A percentile compares a stretch with the other conserved stretches of the same genome.
Conservation (phyloP, 1,140 invertebrate species). For the Drosophila takahashii region DNA sequence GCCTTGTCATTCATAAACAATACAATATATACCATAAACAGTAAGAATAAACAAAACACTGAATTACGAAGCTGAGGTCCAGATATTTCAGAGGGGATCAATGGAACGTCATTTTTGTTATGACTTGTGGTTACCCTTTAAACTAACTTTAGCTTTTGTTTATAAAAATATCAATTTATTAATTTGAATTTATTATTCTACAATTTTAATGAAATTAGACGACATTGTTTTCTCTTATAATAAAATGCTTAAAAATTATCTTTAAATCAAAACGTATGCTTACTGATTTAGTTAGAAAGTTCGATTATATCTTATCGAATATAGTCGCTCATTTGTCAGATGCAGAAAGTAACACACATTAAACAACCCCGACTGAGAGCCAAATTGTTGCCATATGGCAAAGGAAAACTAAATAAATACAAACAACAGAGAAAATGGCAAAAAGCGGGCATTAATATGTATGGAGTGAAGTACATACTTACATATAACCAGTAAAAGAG, state of each 20-base stretch:
- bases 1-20: slow-evolving; percentile 43
- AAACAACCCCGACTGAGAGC: slow-evolving; percentile 1
- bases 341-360: slow-evolving; percentile 12
- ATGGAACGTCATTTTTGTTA: neutral
- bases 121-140: neutral
- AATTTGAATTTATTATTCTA: no score
- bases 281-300: no score
- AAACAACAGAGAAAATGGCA: slow-evolving; percentile 28
- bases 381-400: slow-evolving; percentile 33
- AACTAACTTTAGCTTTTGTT: no score
- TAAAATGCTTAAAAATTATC: neutral
- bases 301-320: slow-evolving; percentile 18
- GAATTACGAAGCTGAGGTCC: slow-evolving; percentile 7
- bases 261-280: neutral
- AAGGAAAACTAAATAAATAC: slow-evolving; percentile 32
- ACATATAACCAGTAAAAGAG: slow-evolving; percentile 26
- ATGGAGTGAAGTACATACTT: slow-evolving; percentile 2
- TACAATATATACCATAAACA: slow-evolving; percentile 34
- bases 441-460: slow-evolving; percentile 26
- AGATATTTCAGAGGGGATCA: slow-evolving; percentile 11
- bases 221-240: no score
- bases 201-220: no score
- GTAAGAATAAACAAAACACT: slow-evolving; percentile 40
- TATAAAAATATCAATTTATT: no score
- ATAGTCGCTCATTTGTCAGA: neutral